Evolutionary conservation across 2,888 invertebrate species (phyloP), one percentile per base, ranked within the genome.

Genomic region (Amphiduros pacificus): DNA sequence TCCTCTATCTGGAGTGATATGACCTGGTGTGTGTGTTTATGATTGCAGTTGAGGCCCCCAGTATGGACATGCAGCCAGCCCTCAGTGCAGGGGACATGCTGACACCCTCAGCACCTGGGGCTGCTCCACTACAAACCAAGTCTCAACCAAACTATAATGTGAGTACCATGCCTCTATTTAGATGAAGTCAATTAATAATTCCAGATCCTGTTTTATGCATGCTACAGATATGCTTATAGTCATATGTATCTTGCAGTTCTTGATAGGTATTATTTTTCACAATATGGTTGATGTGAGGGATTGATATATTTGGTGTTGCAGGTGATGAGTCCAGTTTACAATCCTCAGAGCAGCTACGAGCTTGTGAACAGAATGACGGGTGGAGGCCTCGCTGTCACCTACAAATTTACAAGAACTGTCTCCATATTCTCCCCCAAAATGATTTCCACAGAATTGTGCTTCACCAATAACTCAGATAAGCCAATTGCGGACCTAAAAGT

Each of bases 401-500:
- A 83, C 67, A 80, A 41, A 58, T 81, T 78, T 67, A 79, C 78
- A 0, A 66, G 81, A 29, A 78, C 79, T 22, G 74, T 81, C 48
- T 80, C 80, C 50, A 72, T 95, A 56, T 91, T 89, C 83, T 93
- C 93, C 9, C 86, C 89, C 3, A 85, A 85, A 67, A 92, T 95
- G 92, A 88, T 89, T 63, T 91, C 91, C 24, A 84, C 96, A 14
- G 92, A 94, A 79, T 79, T 96, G 63, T 84, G 86, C 28, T 89
- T 96, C 83, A 87, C 87, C 36, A 97, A 96, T 84, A 87, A 88
- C 74, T 85, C 86, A 49, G 86, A 87, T n/a, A 87, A 87, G 44
- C 85, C 83, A 26, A 73, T 93, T 60, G 86, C 84, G 28, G 87
- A 89, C 71, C 87, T 96, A 62, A 86, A 87, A 71, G 82, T 94